These are phyloP conservation scores for Actenoides lindsayi DNA, from an alignment of 2,113 vertebrate genomes.

Conservation along the genomic window DNA sequence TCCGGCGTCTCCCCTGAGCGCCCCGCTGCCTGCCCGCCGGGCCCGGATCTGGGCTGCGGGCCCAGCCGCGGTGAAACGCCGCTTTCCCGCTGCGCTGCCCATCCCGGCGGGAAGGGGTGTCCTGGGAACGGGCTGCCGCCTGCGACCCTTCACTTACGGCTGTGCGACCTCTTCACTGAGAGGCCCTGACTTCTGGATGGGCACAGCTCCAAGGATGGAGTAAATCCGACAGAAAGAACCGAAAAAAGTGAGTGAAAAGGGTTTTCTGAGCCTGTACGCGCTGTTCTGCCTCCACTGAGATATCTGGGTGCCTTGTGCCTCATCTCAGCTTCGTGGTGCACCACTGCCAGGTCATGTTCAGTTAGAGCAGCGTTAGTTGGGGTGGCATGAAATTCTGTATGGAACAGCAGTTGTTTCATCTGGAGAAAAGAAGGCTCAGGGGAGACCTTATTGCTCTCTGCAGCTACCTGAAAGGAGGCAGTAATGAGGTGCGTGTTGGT, in stretches of 20 bases:
- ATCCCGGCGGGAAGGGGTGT: background rate
- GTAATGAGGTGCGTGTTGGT: too few species aligned
- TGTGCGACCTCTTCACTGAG: background rate
- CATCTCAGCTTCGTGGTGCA: background rate
- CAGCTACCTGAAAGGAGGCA: background rate
- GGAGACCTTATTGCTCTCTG: background rate
- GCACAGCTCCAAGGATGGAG: background rate
- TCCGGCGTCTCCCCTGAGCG: too few species aligned
- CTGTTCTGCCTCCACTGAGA: background rate
- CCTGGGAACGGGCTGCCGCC: background rate
- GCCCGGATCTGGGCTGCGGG: background rate
- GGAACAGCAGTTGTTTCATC: background rate
- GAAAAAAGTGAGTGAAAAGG: background rate
- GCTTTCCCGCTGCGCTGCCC: background rate
- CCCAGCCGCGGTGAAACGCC: too few species aligned
- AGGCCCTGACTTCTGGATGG: background rate
- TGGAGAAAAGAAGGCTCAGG: background rate
- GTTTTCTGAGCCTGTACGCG: accelerated
- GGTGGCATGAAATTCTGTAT: background rate
- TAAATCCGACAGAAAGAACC: background rate
- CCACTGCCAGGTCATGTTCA: accelerated
- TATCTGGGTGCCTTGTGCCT: background rate
- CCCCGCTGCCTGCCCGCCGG: background rate
- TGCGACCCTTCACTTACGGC: background rate
- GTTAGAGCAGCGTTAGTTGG: background rate